A percentile compares a stretch with the other conserved stretches of the same genome.
These are phyloP conservation scores for Gobius niger DNA, from an alignment of 2,113 vertebrate genomes.

Conservation along the genomic window DNA sequence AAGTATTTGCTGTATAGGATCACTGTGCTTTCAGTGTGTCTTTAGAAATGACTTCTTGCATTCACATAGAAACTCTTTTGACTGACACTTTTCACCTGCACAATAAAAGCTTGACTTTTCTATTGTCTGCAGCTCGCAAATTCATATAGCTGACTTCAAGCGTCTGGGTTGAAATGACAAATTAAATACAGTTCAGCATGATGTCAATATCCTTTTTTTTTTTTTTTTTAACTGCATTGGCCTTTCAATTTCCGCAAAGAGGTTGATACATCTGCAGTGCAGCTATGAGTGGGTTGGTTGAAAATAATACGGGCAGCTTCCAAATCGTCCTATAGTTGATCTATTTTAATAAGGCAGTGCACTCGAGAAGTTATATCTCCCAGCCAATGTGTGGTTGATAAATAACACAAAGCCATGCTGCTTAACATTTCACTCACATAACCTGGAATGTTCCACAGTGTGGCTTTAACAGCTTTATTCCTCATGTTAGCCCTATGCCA, in stretches of 20 bases:
- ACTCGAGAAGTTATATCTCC: no score
- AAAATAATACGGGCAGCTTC: not conserved
- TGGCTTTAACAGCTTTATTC: no score
- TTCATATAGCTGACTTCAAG: no score
- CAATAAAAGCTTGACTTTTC: not conserved
- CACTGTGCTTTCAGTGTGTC: no score
- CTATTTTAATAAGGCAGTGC: not conserved
- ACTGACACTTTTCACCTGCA: not conserved
- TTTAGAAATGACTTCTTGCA: no score
- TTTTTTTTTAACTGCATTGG: not conserved
- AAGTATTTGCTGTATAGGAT: no score
- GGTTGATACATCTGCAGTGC: constrained; percentile 3
- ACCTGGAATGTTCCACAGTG: no score
- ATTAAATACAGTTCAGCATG: not conserved
- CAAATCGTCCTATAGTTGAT: not conserved
- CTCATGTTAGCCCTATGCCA: not conserved
- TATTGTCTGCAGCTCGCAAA: not conserved
- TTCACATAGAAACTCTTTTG: no score
- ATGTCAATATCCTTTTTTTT: not conserved
- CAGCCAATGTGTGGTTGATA: no score
- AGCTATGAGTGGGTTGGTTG: constrained; percentile 1
- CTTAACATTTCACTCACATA: no score
- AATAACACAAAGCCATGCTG: no score
- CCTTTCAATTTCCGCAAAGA: not conserved
- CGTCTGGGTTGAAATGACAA: not conserved